Conservation (phyloP, 1,140 invertebrate genomes). For the Caenorhabditis brenneri region DNA sequence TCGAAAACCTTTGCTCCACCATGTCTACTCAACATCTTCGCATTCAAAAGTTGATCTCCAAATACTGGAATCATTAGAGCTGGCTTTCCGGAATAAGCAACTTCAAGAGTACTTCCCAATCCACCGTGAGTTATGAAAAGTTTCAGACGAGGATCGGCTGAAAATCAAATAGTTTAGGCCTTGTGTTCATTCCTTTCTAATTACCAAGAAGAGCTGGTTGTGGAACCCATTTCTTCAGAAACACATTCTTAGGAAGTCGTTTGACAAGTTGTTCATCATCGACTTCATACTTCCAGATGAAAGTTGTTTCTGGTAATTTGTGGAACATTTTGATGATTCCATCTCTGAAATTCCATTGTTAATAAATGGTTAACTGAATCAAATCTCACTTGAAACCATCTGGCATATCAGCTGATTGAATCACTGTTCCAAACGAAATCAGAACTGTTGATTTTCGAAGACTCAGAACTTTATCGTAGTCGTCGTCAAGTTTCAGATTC, state of each 20-base stretch:
- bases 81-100: conserved; percentile 57
- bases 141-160: conserved; percentile 57
- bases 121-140: conserved; percentile 63
- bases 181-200: not conserved
- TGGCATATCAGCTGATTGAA: conserved; percentile 23
- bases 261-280: not conserved
- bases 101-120: conserved; percentile 57
- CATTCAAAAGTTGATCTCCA: conserved; percentile 58
- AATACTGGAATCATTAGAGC: conserved; percentile 60
- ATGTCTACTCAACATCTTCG: conserved; percentile 44
- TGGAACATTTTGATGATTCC: conserved; percentile 33
- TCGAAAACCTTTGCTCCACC: conserved; percentile 44
- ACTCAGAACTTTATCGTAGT: conserved; percentile 41
- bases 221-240: conserved; percentile 1
- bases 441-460: conserved; percentile 42
- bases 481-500: not conserved
- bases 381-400: not conserved
- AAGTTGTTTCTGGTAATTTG: not conserved
- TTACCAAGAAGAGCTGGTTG: conserved; percentile 50
- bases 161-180: not conserved
- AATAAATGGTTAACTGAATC: not conserved
- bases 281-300: conserved; percentile 23
- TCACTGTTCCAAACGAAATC: conserved; percentile 55
- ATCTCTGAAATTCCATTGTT: conserved; percentile 15
- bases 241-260: not conserved